Base-by-base conservation (phyloP, 2,888 invertebrate species). In the Axea sp. region DNA sequence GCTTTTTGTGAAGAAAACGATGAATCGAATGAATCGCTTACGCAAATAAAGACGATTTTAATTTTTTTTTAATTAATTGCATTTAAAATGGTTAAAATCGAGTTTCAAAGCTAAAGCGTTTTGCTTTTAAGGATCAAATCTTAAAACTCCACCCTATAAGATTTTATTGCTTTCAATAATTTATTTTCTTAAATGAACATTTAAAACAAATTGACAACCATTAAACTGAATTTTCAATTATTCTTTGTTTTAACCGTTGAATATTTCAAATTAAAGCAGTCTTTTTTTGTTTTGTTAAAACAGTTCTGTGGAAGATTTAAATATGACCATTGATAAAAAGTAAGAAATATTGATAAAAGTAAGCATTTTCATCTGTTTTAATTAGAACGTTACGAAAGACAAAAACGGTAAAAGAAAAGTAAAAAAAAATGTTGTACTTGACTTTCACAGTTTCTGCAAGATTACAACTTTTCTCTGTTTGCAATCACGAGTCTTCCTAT, bases 371-470 rank as follows among this genome's bases (percentile, higher is more conserved):
- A 19, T 9, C 7, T 3, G 37, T 28, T 26, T 37, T 19, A 53
- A 53, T 37, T 35, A 11, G 37, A 11, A 28, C 19, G 17, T 17
- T 11, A 7, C 3, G 11, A 3, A 4, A 0, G 4, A 2, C 8
- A 37, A 24, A 19, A 39, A 35, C 26, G 8, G 35, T 8, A 6
- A 6, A 12, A 30, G 11, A 11, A 22, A 45, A 51, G 15, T 26
- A 12, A 43, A 45, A 43, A 53, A 19, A 3, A 24, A 45, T 28
- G 35, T 14, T 43, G 26, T 24, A 39, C 49, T 49, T 49, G 62
- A 62, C 49, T 62, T 62, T 49, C 62, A 47, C 62, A 35, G 28
- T 11, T 47, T 12, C 49, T 26, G 33, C 49, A 12, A 22, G 51
- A 41, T 45, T 33, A 14, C 47, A 37, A 47, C 49, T 62, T 49